Percentiles rank a stretch among this genome's conserved stretches.
Evolutionary conservation across 2,113 vertebrate genomes (phyloP).

Genomic region (Sciurus niger): DNA sequence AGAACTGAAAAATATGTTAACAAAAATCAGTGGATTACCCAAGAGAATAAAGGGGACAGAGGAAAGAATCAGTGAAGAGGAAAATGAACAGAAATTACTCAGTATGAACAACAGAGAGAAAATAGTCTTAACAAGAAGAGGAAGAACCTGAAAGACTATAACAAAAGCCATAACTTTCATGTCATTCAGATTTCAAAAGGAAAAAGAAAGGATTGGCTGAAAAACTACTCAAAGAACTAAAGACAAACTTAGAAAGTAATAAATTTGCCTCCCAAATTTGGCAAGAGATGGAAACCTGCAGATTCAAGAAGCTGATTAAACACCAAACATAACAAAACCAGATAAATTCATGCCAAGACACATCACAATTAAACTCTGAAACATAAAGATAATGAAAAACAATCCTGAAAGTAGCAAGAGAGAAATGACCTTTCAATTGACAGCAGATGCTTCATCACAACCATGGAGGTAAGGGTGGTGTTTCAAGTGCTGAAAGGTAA

Average conservation of each 20-base stretch:
- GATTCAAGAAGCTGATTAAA: background rate
- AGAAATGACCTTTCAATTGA: background rate
- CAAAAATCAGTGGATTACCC: background rate
- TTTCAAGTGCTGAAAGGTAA: background rate
- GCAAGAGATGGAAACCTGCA: background rate
- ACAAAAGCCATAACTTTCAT: background rate
- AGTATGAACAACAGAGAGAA: background rate
- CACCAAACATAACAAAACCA: conserved; percentile 11
- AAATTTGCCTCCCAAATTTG: background rate
- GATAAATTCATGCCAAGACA: background rate
- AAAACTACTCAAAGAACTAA: background rate
- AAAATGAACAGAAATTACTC: background rate
- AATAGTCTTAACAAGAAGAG: background rate
- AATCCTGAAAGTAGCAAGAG: background rate
- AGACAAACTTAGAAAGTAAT: no score
- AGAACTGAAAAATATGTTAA: background rate
- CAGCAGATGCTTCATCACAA: background rate
- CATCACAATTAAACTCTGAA: background rate
- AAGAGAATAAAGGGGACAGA: background rate
- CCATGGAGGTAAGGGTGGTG: background rate
- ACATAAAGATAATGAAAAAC: background rate
- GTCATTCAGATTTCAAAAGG: background rate
- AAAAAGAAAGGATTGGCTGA: background rate
- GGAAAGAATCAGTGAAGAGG: background rate
- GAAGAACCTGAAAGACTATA: background rate